Percentiles rank a stretch among this genome's conserved stretches.
Conservation (phyloP, 2,888 invertebrate species). For the Hypomecis punctinalis region DNA sequence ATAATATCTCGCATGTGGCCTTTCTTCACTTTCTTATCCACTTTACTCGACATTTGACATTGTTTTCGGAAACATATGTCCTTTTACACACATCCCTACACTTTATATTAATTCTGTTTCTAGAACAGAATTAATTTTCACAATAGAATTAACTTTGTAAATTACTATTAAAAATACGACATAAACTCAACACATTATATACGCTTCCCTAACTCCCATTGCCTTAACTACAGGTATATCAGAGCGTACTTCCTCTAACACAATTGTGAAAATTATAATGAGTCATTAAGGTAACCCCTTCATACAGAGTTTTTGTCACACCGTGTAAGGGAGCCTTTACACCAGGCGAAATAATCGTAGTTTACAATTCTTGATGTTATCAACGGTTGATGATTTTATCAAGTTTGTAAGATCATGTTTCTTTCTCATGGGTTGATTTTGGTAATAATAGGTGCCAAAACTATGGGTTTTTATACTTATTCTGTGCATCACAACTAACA, state of each 20-base stretch:
- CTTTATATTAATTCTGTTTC: no score
- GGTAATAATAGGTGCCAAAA: constrained; percentile 36
- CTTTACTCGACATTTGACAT: no score
- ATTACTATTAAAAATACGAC: not conserved
- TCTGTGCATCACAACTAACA: no score
- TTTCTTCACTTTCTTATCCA: no score
- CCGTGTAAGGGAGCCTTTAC: constrained; percentile 46
- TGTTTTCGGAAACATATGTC: no score
- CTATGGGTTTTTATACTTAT: constrained; percentile 27
- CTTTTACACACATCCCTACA: no score
- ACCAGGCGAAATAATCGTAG: constrained; percentile 39
- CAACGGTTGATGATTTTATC: constrained; percentile 44
- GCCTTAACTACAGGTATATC: constrained; percentile 54
- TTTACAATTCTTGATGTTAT: constrained; percentile 43
- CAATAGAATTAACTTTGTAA: no score
- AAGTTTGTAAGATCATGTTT: constrained; percentile 45
- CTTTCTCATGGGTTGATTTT: constrained; percentile 40
- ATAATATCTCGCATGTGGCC: no score
- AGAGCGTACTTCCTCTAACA: constrained; percentile 67
- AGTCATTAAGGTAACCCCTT: constrained; percentile 71
- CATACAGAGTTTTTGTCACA: constrained; percentile 54
- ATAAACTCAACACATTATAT: constrained; percentile 29
- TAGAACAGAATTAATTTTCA: no score
- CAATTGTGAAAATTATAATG: constrained; percentile 68
- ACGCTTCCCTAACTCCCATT: constrained; percentile 36